Evolutionary conservation across 2,888 invertebrate genomes (phyloP), one percentile per base, ranked within the genome.

Genomic region (Leptarthrus brevirostris): DNA sequence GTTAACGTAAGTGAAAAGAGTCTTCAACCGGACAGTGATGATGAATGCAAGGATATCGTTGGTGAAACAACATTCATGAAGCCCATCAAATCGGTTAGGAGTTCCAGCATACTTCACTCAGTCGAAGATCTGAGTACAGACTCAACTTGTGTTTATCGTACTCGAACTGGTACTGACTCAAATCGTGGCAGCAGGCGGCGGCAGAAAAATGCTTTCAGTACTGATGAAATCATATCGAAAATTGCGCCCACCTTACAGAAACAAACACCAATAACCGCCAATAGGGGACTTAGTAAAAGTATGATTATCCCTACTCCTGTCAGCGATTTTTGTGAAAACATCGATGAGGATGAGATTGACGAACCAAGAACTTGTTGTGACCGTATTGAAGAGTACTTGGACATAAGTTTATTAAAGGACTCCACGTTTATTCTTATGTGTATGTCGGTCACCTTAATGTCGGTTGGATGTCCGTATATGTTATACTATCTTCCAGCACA

Each of bases 401-500:
- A 93, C 81, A 87, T 92, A 6, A 89, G 89, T 0, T 84, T 93
- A 2, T 84, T 92, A 30, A 88, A 88, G 79, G 90, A 91, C 49
- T 88, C 90, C 77, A 88, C 90, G 3, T 93, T 93, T 80, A 89
- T 92, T 4, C 85, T 92, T 77, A 89, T 92, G 83, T 90, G 91
- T 75, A 86, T 90, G 1, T 92, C 92, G 0, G 92, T 92, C 8
- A 90, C 90, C 1, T 86, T 92, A 2, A 91, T 92, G 90, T 91
- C 92, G 0, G 91, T 91, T 20, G 93, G 92, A 10, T 92, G 92
- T 2, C 92, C 92, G 0, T 92, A 92, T 81, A 91, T 92, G 80
- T 82, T 92, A 2, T 92, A 92, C 82, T 92, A 92, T 80, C 83
- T 93, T 52, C 93, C 93, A 0, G 92, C 92, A 0, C 92, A 92